Evolutionary conservation across 2,113 vertebrate species (phyloP), one percentile per base, ranked within the genome.

Genomic region (Etheostoma cragini): DNA sequence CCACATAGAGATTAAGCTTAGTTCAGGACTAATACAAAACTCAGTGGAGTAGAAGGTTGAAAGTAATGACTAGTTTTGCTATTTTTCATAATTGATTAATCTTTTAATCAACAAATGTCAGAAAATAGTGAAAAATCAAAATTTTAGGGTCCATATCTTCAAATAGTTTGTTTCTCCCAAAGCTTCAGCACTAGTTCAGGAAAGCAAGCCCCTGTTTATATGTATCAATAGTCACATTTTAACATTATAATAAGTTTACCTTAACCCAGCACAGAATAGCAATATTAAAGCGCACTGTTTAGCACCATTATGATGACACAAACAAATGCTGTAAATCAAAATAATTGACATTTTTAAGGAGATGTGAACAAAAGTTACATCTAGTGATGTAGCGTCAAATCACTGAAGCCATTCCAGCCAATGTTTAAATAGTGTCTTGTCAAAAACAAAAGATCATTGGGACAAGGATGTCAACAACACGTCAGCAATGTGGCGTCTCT

Each of bases 401-500:
- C 19, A 33, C n/a, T n/a, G n/a, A n/a, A n/a, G n/a, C n/a, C n/a
- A 60, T 68, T 74, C 17, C 0, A 60, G 21, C 2, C 12, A 19
- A 3, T 35, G 42, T 64, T 75, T 74, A 35, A 72, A 78, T 45
- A 52, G 60, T 17, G 15, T 79, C 19, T 57, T 42, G 56, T 45
- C 71, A 50, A 71, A 73, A 66, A 64, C 58, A 79, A 45, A 61
- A 24, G 10, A 58, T 68, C 21, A 47, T 65, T 11, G 49, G 76
- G 73, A 83, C 30, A 26, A 33, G 24, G 53, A 87, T 70, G 74
- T 83, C 77, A 76, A 81, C 65, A 68, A 21, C 81, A 64, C 77
- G 76, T 80, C 70, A 62, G 35, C 33, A 24, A 24, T 8, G 57
- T 47, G 54, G 46, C 35, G 13, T 80, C 63, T 78, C 75, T 46